phyloP scores from a whole-genome alignment of 1,140 invertebrate species.

The Hycleus phaleratus region DNA sequence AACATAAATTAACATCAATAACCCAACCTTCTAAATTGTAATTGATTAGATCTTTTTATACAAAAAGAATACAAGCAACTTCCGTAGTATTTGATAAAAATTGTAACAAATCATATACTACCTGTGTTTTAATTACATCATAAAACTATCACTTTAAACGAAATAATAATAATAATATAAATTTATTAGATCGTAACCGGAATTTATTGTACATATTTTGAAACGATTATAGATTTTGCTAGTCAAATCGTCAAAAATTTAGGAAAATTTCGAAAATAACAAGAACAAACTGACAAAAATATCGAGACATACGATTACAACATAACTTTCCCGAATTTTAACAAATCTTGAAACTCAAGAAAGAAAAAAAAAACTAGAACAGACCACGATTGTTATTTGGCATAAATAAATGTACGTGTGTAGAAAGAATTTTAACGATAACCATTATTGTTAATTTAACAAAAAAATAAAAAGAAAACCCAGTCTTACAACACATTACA shows the following conservation, averaged over 20 bases:
- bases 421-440: slow-evolving; percentile 6
- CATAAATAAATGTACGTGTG: slow-evolving; percentile 1
- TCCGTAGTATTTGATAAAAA: too few relatives aligned
- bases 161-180: slow-evolving; percentile 7
- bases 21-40: too few relatives aligned
- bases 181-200: slow-evolving; percentile 8
- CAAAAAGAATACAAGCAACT: too few relatives aligned
- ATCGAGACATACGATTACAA: slow-evolving; percentile 1
- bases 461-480: too few relatives aligned
- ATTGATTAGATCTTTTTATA: too few relatives aligned
- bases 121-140: slow-evolving; percentile 5
- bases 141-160: background rate
- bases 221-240: background rate
- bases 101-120: too few relatives aligned
- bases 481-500: too few relatives aligned
- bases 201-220: background rate
- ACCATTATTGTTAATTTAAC: background rate
- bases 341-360: background rate
- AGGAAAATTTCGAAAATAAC: background rate
- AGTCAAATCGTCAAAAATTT: background rate
- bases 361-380: slow-evolving; percentile 6
- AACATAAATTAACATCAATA: too few relatives aligned
- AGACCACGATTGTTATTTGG: slow-evolving; percentile 9
- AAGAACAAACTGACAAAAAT: slow-evolving; percentile 3
- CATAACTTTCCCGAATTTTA: slow-evolving; percentile 10